Evolutionary conservation across 2,888 invertebrate species (phyloP).

Genomic region (Folsomia manolachei): DNA sequence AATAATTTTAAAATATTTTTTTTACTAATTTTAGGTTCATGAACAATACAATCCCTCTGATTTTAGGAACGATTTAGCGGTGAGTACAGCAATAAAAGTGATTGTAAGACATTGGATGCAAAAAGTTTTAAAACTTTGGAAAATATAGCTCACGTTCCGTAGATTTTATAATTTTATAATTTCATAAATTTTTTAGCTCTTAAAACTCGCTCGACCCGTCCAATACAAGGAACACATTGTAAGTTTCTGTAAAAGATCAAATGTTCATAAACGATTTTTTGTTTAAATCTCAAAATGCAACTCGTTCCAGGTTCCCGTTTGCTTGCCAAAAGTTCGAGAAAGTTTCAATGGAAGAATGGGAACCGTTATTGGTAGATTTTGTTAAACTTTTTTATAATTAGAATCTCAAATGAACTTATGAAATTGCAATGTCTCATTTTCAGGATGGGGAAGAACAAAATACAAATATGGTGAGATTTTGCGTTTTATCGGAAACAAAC

Average conservation of each 20-base stretch:
- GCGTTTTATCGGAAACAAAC: no score
- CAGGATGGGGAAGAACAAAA: slow-evolving; percentile 81
- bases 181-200: slow-evolving; percentile 36
- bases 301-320: no score
- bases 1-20: neutral
- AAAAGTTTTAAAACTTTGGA: no score
- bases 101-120: no score
- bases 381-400: no score
- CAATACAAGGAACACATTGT: slow-evolving; percentile 86
- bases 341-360: slow-evolving; percentile 53
- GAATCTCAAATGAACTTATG: neutral
- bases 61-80: slow-evolving; percentile 71
- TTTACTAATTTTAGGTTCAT: slow-evolving; percentile 61
- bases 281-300: no score
- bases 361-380: slow-evolving; percentile 1
- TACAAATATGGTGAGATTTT: slow-evolving; percentile 32
- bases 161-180: no score
- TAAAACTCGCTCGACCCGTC: slow-evolving; percentile 58
- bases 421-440: neutral
- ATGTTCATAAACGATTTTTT: no score
- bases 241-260: no score
- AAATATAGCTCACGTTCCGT: no score
- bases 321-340: slow-evolving; percentile 71
- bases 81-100: neutral
- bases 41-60: slow-evolving; percentile 86